These are phyloP conservation scores for Redunca redunca DNA, from an alignment of 2,113 vertebrate species.

Conservation along the genomic window DNA sequence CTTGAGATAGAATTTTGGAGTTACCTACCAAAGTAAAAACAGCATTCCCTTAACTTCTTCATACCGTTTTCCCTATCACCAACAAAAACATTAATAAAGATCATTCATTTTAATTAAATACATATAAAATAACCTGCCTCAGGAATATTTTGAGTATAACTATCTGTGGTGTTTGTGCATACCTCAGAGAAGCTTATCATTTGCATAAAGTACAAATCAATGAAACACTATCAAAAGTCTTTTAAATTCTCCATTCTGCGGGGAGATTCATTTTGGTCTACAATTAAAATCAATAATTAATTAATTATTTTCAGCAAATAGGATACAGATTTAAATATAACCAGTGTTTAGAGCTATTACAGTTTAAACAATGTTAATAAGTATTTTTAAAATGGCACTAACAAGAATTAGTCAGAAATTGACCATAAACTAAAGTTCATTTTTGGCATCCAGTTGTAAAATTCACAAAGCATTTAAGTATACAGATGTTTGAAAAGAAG, in stretches of 20 bases:
- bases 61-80: not conserved
- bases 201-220: not conserved
- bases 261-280: not conserved
- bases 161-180: not conserved
- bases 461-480: not conserved
- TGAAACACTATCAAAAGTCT: not conserved
- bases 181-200: not conserved
- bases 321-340: conserved; percentile 14
- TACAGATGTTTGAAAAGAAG: not conserved
- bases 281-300: not conserved
- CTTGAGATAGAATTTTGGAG: not conserved
- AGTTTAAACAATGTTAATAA: not conserved
- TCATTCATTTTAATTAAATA: not conserved
- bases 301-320: not conserved
- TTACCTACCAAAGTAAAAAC: not conserved
- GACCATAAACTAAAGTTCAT: not conserved
- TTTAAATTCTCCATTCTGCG: not conserved
- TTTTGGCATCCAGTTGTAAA: not conserved
- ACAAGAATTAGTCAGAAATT: not conserved
- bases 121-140: not conserved
- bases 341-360: not conserved
- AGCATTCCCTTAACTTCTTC: not conserved
- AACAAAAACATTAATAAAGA: not conserved
- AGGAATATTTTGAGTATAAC: not conserved
- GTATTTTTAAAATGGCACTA: conserved; percentile 1